Conservation (phyloP, 2,113 vertebrate genomes). For the Mus spicilegus region DNA sequence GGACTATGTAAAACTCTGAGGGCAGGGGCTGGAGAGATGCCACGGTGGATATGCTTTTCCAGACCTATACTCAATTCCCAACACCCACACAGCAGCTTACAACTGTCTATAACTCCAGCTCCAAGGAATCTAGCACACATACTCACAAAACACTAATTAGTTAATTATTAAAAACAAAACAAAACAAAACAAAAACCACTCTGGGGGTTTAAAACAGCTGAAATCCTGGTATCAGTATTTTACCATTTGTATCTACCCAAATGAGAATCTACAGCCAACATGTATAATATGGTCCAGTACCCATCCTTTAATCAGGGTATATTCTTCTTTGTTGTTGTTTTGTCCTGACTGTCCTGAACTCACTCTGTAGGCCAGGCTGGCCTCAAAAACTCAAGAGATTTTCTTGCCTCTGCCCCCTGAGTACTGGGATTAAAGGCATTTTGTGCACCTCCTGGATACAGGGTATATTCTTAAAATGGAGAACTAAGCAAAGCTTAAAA, state of each 20-base stretch:
- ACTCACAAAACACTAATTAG: not conserved
- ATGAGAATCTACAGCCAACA: slow-evolving; percentile 46
- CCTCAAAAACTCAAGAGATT: not conserved
- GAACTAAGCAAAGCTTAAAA: slow-evolving; percentile 38
- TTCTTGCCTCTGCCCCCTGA: not conserved
- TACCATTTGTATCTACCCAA: slow-evolving; percentile 22
- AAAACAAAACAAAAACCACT: not conserved
- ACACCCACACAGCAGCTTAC: not conserved
- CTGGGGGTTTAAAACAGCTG: not conserved
- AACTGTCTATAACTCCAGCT: not conserved
- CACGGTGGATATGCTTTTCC: not conserved
- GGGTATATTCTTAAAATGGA: slow-evolving; percentile 28
- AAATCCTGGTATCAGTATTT: not conserved
- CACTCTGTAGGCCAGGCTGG: not conserved
- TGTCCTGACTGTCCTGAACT: not conserved
- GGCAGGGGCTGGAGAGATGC: not conserved
- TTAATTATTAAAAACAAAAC: no score
- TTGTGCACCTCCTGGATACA: not conserved
- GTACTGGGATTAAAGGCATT: not conserved
- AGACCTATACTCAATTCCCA: not conserved
- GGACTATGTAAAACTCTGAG: slow-evolving; percentile 16
- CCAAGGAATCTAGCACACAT: not conserved
- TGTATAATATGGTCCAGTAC: not conserved
- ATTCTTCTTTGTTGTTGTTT: not conserved
- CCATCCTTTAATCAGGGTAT: not conserved